A percentile compares a stretch with the other conserved stretches of the same genome.
Conservation (phyloP, 2,797 vertebrate genomes). For the Hypotaenidia okinawae region DNA sequence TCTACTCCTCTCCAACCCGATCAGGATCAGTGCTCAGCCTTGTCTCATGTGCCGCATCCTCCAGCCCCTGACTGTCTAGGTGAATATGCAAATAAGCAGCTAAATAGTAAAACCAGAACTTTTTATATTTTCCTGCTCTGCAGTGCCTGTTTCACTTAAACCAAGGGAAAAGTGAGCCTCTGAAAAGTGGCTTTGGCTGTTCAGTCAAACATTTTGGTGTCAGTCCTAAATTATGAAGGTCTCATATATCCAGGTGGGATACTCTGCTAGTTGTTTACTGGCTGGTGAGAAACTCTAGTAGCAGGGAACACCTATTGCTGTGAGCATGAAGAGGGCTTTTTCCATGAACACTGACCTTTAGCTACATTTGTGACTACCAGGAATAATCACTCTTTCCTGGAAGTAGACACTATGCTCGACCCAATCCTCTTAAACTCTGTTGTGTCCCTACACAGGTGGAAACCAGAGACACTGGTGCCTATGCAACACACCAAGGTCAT, state of each 20-base stretch:
- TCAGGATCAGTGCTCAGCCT: not conserved
- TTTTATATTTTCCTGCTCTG: not conserved
- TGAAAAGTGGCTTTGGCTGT: not conserved
- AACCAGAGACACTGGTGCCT: not conserved
- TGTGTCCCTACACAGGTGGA: not conserved
- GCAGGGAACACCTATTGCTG: not conserved
- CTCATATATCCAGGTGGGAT: not conserved
- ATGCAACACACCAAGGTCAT: rapidly evolving
- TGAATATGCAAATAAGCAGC: not conserved
- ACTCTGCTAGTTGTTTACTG: not conserved
- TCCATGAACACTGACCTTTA: not conserved
- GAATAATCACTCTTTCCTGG: not conserved
- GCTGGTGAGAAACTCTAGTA: not conserved
- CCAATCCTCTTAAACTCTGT: not conserved
- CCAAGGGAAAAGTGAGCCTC: not conserved
- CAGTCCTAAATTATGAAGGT: not conserved
- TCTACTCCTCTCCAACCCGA: not conserved
- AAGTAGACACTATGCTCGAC: not conserved
- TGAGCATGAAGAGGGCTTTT: not conserved
- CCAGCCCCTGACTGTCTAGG: not conserved
- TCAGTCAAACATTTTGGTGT: not conserved
- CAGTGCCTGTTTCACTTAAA: not conserved
- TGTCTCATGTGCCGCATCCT: rapidly evolving
- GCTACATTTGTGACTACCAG: not conserved
- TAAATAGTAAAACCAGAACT: not conserved